Evolutionary conservation across 2,797 vertebrate species (phyloP), one percentile per base, ranked within the genome.

Genomic region (Phalloptychus januarius): DNA sequence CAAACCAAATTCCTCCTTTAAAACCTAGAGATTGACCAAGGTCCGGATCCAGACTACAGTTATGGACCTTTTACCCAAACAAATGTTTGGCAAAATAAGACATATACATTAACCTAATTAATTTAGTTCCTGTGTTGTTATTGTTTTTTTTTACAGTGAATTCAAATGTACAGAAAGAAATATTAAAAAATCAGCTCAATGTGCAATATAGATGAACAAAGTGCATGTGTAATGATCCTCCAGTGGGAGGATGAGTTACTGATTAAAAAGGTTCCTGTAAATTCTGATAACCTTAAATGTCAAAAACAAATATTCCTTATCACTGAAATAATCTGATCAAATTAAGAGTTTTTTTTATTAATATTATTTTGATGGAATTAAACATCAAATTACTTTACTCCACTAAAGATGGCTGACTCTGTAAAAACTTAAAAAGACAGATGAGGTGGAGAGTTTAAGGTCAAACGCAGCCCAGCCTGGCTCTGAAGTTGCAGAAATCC

Each of bases 401-500:
- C 20, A 40, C 7, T 67, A 40, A 12, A 38, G 23, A 12, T 40
- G 20, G 8, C 20, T 3, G 20, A 4, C 20, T 25, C 20, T 38
- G 36, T 12, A 23, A 13, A 15, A 20, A 63, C 3, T 31, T 20
- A 15, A 70, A 31, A 12, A 23, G 31, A 63, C 28, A n/a, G 33
- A 48, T 54, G 33, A 63, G 13, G 2, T 58, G 5, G 36, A 54
- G 23, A 40, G 71, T 73, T 77, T 23, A 77, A 78, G n/a, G 38
- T 72, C 23, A 25, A 46, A 46, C 25, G 58, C n/a, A 79, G 58
- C 70, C 71, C 12, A 67, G 7, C 76, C 42, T 52, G 38, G 54
- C 72, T 56, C 45, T 36, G 48, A 42, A 33, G 45, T 72, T 36
- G 74, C 75, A 72, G 75, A 72, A 36, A 79, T 67, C 31, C 40